Conservation (phyloP, 2,797 vertebrate genomes). For the Bradypodion pumilum region DNA sequence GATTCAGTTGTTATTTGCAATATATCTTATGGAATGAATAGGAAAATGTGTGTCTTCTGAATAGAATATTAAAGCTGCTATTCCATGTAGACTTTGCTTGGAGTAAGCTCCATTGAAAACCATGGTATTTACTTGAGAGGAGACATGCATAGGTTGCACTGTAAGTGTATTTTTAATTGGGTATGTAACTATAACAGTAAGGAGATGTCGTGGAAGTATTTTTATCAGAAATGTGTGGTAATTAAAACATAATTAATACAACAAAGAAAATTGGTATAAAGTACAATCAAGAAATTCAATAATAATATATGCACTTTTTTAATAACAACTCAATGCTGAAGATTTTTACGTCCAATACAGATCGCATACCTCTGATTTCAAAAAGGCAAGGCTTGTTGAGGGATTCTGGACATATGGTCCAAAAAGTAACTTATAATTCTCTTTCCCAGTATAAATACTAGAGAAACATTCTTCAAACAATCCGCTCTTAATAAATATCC, state of each 20-base stretch:
- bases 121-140: neutral
- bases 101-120: neutral
- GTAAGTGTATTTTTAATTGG: neutral
- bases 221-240: neutral
- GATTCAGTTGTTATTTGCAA: neutral
- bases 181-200: neutral
- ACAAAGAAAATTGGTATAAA: neutral
- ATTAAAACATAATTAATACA: neutral
- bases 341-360: neutral
- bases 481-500: neutral
- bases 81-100: neutral
- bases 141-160: neutral
- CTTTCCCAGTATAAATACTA: no score
- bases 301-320: neutral
- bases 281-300: neutral
- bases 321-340: neutral
- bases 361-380: neutral
- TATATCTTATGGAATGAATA: neutral
- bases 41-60: neutral
- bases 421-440: no score
- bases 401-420: no score
- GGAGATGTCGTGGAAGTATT: neutral
- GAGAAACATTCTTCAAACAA: neutral
- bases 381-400: no score
- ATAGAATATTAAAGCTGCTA: neutral